phyloP scores from a whole-genome alignment of 2,113 vertebrate species.

The Bos javanicus region DNA sequence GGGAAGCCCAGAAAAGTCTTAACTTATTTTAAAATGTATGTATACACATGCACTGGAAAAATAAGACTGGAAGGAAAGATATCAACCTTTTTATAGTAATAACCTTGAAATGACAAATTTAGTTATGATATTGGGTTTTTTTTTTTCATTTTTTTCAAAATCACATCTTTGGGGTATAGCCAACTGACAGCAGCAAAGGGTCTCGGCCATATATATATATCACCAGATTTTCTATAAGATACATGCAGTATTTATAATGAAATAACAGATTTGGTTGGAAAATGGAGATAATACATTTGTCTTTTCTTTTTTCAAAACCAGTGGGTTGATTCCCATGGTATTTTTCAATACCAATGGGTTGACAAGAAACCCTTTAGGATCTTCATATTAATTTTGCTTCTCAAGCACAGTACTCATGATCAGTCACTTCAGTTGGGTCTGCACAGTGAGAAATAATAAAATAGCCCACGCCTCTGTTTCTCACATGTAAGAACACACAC shows the following conservation, averaged over 20 bases:
- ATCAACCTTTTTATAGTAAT: background rate
- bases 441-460: background rate
- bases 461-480: background rate
- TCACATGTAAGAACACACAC: fast-evolving
- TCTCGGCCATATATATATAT: background rate
- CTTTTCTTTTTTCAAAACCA: background rate
- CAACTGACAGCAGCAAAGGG: background rate
- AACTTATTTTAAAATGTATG: background rate
- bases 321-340: background rate
- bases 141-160: background rate
- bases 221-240: background rate
- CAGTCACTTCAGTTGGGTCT: background rate
- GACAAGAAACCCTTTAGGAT: background rate
- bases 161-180: background rate
- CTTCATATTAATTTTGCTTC: background rate
- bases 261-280: background rate
- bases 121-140: background rate
- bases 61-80: background rate
- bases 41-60: background rate
- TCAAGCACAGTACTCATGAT: background rate
- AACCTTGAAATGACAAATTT: background rate
- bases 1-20: background rate
- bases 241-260: background rate
- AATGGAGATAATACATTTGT: background rate
- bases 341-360: background rate